Percentiles rank a stretch among this genome's conserved stretches.
These are phyloP conservation scores for Microcebus ravelobensis DNA, from an alignment of 2,113 vertebrate genomes.

Conservation along the genomic window DNA sequence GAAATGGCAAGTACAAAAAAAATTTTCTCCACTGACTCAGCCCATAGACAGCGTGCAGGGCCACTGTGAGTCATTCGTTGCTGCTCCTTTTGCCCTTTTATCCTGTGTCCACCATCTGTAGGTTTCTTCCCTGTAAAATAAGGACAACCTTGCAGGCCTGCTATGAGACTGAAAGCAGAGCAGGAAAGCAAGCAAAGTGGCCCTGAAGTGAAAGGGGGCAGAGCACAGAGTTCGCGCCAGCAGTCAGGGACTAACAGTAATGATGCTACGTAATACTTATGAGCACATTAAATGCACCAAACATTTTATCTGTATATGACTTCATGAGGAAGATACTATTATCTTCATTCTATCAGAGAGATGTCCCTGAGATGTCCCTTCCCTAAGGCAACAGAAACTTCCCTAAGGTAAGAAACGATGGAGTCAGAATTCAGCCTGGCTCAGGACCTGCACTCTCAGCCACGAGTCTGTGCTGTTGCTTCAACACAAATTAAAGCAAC, in stretches of 20 bases:
- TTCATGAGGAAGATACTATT: not conserved
- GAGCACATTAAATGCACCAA: not conserved
- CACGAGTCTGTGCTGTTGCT: not conserved
- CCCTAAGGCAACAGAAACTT: not conserved
- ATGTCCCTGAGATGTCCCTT: not conserved
- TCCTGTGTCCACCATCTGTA: not conserved
- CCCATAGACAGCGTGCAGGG: not conserved
- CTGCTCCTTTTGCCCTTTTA: not conserved
- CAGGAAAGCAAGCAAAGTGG: not conserved
- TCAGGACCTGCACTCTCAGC: not conserved
- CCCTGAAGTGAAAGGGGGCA: not conserved
- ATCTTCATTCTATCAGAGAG: not conserved
- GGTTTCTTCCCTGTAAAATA: not conserved
- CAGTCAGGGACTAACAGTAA: not conserved
- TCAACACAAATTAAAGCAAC: not conserved
- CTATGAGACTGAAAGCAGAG: not conserved
- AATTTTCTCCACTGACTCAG: not conserved
- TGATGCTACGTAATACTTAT: not conserved
- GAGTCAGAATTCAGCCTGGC: not conserved
- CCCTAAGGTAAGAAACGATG: not conserved
- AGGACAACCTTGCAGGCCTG: not conserved
- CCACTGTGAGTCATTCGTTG: not conserved
- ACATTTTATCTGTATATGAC: not conserved
- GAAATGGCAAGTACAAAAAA: not conserved
- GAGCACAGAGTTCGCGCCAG: not conserved